These are phyloP conservation scores for Rhineura floridana DNA, from an alignment of 2,113 vertebrate species.

Conservation along the genomic window DNA sequence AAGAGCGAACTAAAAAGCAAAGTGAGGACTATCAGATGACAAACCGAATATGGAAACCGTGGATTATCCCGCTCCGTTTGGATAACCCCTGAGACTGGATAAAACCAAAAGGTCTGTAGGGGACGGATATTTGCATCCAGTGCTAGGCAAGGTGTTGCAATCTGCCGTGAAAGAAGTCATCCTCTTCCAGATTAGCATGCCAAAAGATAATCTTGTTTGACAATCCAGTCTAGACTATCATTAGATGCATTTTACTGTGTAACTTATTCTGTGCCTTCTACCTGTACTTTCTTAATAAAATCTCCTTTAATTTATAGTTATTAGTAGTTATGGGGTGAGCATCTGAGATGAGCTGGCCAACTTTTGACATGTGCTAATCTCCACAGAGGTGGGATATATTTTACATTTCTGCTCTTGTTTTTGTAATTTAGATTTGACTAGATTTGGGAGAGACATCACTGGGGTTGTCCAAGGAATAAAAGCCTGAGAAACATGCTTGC, in stretches of 20 bases:
- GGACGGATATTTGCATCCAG: neutral
- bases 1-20: too few relatives aligned
- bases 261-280: neutral
- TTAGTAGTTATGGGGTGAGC: neutral
- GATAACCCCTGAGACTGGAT: too few relatives aligned
- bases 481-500: neutral
- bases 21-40: too few relatives aligned
- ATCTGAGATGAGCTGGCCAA: neutral
- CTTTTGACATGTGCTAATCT: neutral
- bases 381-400: neutral
- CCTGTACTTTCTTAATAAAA: neutral
- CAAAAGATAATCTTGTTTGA: neutral
- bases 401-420: neutral
- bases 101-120: neutral
- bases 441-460: neutral
- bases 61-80: too few relatives aligned
- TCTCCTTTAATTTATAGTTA: neutral
- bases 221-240: neutral
- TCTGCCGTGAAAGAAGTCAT: neutral
- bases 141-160: neutral
- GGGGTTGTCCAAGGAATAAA: neutral
- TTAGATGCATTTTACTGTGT: neutral
- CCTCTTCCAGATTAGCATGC: neutral
- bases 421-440: neutral
- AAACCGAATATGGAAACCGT: too few relatives aligned